phyloP scores from a whole-genome alignment of 2,113 vertebrate genomes.

The Erythrocercus mccallii region DNA sequence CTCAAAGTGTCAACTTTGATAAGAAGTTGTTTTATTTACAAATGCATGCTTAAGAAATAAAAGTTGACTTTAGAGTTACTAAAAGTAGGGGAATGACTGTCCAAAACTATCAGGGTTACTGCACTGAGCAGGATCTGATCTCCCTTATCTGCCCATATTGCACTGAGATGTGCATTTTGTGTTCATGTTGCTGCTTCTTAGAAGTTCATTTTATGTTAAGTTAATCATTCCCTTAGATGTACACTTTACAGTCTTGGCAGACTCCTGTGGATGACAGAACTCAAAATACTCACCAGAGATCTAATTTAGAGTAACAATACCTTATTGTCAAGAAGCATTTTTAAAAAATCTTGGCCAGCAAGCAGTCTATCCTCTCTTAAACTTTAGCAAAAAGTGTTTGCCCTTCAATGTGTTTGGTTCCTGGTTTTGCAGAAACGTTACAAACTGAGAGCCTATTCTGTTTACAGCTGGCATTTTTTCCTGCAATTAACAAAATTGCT shows the following conservation, averaged over 20 bases:
- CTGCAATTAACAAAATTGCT: constrained; percentile 42
- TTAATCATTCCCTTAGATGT: background rate
- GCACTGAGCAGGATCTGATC: background rate
- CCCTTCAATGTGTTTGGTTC: background rate
- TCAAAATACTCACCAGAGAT: background rate
- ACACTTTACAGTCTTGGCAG: background rate
- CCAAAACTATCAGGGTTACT: background rate
- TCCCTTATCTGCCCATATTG: background rate
- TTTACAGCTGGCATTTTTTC: constrained; percentile 29
- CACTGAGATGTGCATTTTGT: background rate
- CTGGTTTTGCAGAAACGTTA: background rate
- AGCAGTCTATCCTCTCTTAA: background rate
- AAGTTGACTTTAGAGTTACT: background rate
- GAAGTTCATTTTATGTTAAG: background rate
- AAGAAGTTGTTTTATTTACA: background rate
- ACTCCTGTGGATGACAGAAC: background rate
- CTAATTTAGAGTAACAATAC: background rate
- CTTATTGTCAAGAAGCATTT: background rate
- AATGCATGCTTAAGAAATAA: background rate
- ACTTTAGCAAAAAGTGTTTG: background rate
- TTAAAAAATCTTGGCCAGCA: background rate
- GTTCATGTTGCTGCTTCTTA: background rate
- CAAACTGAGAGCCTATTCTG: background rate
- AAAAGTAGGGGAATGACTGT: background rate
- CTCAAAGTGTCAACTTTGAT: background rate